Evolutionary conservation across 2,888 invertebrate genomes (phyloP).

Genomic region (Thymelicus sylvestris): DNA sequence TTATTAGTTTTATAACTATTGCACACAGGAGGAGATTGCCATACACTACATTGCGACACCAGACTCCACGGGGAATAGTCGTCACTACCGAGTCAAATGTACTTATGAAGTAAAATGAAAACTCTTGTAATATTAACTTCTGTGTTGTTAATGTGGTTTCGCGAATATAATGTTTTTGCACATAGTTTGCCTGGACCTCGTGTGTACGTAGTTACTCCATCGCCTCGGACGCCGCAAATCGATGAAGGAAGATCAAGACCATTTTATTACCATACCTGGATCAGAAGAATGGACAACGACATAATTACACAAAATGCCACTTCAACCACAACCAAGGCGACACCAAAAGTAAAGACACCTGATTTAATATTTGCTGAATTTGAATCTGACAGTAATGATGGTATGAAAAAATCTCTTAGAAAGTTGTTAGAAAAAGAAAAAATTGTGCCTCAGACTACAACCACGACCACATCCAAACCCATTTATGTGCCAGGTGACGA

Average conservation of each 20-base stretch:
- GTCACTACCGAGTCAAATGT: constrained; percentile 56
- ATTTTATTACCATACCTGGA: constrained; percentile 78
- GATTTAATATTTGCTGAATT: constrained; percentile 80
- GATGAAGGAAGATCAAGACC: constrained; percentile 67
- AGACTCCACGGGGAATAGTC: constrained; percentile 60
- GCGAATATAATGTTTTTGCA: constrained; percentile 51
- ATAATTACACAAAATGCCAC: constrained; percentile 48
- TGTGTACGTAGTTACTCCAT: constrained; percentile 77
- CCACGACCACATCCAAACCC: constrained; percentile 57
- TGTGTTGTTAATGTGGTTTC: constrained; percentile 57
- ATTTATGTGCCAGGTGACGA: constrained; percentile 69
- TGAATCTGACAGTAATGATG: constrained; percentile 60
- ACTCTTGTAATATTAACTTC: constrained; percentile 47
- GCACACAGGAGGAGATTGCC: constrained; percentile 43
- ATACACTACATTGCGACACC: constrained; percentile 65
- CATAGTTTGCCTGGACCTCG: constrained; percentile 66
- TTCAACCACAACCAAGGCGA: constrained; percentile 52
- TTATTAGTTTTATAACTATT: constrained; percentile 59
- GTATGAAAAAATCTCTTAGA: constrained; percentile 68
- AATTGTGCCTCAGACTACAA: constrained; percentile 51
- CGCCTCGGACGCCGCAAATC: constrained; percentile 55
- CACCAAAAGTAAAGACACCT: constrained; percentile 62
- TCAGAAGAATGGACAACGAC: constrained; percentile 67
- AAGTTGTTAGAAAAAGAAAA: constrained; percentile 72
- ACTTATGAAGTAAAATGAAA: constrained; percentile 59